phyloP scores from a whole-genome alignment of 2,888 invertebrate species.

The Nasonovia ribisnigri region DNA sequence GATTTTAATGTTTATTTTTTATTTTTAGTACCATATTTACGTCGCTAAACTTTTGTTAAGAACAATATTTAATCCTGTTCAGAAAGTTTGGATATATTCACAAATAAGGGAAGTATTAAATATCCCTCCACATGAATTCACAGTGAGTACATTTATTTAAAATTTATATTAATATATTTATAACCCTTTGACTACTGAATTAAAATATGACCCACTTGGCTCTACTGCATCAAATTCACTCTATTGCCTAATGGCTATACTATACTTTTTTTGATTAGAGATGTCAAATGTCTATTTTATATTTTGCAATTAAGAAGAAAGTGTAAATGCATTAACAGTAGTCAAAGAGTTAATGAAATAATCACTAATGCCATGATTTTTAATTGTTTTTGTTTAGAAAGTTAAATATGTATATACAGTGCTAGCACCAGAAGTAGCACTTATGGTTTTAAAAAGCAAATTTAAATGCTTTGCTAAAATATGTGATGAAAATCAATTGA shows the following conservation, averaged over 20 bases:
- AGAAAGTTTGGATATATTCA: slow-evolving; percentile 17
- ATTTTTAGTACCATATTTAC: neutral
- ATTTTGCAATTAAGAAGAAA: neutral
- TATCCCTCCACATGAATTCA: neutral
- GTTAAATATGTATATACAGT: neutral
- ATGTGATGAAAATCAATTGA: neutral
- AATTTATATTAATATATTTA: neutral
- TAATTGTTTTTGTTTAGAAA: neutral
- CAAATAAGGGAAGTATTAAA: slow-evolving; percentile 15
- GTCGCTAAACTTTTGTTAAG: neutral
- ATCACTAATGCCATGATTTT: neutral
- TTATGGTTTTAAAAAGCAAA: slow-evolving; percentile 16
- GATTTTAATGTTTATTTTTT: neutral
- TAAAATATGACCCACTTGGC: neutral
- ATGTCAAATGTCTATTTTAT: neutral
- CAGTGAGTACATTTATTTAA: neutral
- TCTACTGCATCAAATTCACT: neutral
- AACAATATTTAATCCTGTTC: slow-evolving; percentile 36
- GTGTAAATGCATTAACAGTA: neutral
- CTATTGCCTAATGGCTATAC: neutral
- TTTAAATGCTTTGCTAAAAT: neutral
- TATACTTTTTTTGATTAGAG: neutral
- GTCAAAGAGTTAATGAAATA: neutral
- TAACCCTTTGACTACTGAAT: neutral
- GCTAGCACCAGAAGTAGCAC: slow-evolving; percentile 32